These are phyloP conservation scores for Leucania comma DNA, from an alignment of 2,888 invertebrate species.

Conservation along the genomic window DNA sequence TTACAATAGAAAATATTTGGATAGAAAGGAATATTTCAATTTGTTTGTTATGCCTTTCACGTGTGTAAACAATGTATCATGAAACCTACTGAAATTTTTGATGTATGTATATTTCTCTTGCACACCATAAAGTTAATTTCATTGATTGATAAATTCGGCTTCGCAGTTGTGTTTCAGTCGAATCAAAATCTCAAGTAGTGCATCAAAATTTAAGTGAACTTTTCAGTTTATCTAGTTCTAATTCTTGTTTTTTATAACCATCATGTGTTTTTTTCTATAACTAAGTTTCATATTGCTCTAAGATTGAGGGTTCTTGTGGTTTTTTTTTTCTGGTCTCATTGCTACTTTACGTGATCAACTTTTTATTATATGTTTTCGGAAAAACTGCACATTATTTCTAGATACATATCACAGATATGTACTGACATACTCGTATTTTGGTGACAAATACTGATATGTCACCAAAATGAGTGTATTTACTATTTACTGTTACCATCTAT, in stretches of 20 bases:
- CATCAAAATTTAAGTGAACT: not conserved
- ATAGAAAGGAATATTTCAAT: slow-evolving; percentile 11
- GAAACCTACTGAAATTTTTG: not conserved
- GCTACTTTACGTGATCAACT: not conserved
- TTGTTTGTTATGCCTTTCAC: not conserved
- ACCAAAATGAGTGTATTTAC: not conserved
- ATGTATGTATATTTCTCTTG: not conserved
- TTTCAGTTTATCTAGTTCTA: not conserved
- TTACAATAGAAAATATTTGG: slow-evolving; percentile 39
- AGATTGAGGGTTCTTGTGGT: not conserved
- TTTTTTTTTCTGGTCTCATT: not conserved
- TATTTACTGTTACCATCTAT: slow-evolving; percentile 2
- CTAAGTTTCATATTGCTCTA: not conserved
- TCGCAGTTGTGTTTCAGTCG: not conserved
- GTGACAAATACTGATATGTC: too few relatives aligned
- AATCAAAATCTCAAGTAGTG: too few relatives aligned
- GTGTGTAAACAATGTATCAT: not conserved
- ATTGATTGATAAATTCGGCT: not conserved
- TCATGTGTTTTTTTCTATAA: not conserved
- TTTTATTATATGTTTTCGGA: not conserved
- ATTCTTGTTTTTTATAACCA: not conserved
- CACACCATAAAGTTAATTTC: not conserved
- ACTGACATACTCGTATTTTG: too few relatives aligned
- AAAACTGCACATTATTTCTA: not conserved
- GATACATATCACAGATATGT: too few relatives aligned